Conservation (phyloP, 2,113 vertebrate genomes). For the Gymnobelideus leadbeateri region DNA sequence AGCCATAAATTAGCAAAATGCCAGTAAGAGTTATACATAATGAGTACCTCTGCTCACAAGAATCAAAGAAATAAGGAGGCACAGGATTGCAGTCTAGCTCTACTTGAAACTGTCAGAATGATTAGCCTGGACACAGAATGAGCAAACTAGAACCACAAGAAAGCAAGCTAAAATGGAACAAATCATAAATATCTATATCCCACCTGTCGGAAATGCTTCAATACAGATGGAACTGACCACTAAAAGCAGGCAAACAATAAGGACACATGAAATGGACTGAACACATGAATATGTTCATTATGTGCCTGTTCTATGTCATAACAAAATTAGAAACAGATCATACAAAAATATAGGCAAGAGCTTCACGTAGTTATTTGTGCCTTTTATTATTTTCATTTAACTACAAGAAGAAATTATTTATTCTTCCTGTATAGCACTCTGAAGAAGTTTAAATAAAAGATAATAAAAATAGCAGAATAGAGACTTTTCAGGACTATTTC, state of each 20-base stretch:
- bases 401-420: not conserved
- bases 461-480: not conserved
- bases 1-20: not conserved
- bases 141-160: not conserved
- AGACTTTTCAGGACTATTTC: not conserved
- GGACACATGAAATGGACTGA: not conserved
- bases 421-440: not conserved
- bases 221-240: not conserved
- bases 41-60: not conserved
- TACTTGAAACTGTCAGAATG: not conserved
- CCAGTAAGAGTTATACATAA: not conserved
- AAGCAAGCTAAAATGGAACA: not conserved
- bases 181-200: not conserved
- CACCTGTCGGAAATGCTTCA: not conserved
- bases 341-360: not conserved
- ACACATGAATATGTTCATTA: not conserved
- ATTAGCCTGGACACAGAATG: not conserved
- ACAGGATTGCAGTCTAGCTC: not conserved
- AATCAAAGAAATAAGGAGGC: not conserved
- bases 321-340: not conserved
- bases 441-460: not conserved
- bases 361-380: not conserved
- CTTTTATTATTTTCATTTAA: not conserved
- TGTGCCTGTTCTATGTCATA: not conserved
- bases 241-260: not conserved